Evolutionary conservation across 2,113 vertebrate species (phyloP), one percentile per base, ranked within the genome.

Genomic region (Maccullochella peelii): DNA sequence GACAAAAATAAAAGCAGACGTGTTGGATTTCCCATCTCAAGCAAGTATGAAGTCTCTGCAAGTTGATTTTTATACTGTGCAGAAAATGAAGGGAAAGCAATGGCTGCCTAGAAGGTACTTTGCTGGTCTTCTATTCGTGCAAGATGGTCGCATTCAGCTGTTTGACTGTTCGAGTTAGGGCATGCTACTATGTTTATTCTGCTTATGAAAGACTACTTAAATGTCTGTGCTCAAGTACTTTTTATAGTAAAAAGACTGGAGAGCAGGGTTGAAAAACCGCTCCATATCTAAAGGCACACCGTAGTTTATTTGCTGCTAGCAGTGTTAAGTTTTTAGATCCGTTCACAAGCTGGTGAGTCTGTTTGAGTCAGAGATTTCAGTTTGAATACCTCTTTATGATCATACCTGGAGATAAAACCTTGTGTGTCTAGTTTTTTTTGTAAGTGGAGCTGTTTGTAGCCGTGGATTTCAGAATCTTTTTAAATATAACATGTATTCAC

Each of bases 301-400:
- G 1, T 42, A 5, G 73, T 25, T 30, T 27, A 18, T 44, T 68
- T 71, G 63, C 76, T 76, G 40, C 18, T 6, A 42, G 66, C 54
- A 21, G 44, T 80, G 36, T 44, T 72, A 16, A 7, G 14, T 47
- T 71, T 33, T 49, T 6, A 14, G 14, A 27, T 63, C 20, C 23
- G 55, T 54, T 61, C 20, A 66, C 27, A 66, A 49, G 42, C n/a
- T 27, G 11, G 8, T 69, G 30, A 38, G 33, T 55, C 49, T 67
- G 21, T 25, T 18, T 50, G 58, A 55, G 25, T 69, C 38, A 79
- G 20, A 69, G 21, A 68, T 58, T 58, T 77, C 20, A 67, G 21
- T 74, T 66, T 38, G 70, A 81, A 69, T 65, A n/a, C 21, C 44
- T n/a, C 44, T 20, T 79, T 42, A 27, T 40, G 21, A 74, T 71